A percentile compares a stretch with the other conserved stretches of the same genome.
phyloP scores from a whole-genome alignment of 2,113 vertebrate species.

The Bos javanicus region DNA sequence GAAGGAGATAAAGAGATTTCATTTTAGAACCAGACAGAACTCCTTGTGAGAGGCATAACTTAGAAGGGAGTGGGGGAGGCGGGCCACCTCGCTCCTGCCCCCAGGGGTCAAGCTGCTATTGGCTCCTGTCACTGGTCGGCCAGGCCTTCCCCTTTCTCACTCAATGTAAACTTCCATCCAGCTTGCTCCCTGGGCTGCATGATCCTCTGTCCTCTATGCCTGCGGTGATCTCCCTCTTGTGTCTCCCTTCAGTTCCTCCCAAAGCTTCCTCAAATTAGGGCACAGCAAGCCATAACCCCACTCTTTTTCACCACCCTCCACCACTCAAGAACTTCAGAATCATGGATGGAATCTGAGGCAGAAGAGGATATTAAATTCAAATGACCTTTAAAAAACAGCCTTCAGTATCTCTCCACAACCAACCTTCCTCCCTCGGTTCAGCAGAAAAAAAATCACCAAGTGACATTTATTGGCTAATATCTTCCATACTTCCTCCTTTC shows the following conservation, averaged over 20 bases:
- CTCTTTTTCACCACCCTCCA: not conserved
- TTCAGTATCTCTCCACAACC: not conserved
- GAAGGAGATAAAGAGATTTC: not conserved
- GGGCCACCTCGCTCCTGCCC: not conserved
- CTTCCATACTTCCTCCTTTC: not conserved
- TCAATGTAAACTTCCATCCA: not conserved
- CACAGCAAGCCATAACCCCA: not conserved
- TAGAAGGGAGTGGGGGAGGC: too few relatives aligned
- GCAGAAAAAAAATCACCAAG: not conserved
- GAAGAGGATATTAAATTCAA: constrained; percentile 39
- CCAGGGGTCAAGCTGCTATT: not conserved
- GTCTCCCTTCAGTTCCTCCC: not conserved
- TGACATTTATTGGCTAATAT: not conserved
- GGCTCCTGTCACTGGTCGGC: not conserved
- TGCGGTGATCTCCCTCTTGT: not conserved
- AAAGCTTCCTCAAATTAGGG: not conserved
- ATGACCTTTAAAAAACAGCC: constrained; percentile 7
- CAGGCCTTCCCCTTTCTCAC: not conserved
- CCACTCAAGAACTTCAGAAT: not conserved
- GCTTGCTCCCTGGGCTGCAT: not conserved
- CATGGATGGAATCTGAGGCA: not conserved
- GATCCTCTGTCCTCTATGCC: not conserved
- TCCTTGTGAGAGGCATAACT: not conserved
- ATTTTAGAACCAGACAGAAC: not conserved
- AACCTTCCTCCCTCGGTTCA: not conserved